Base-by-base conservation (phyloP, 1,140 invertebrate genomes). In the Drosophila nasuta region DNA sequence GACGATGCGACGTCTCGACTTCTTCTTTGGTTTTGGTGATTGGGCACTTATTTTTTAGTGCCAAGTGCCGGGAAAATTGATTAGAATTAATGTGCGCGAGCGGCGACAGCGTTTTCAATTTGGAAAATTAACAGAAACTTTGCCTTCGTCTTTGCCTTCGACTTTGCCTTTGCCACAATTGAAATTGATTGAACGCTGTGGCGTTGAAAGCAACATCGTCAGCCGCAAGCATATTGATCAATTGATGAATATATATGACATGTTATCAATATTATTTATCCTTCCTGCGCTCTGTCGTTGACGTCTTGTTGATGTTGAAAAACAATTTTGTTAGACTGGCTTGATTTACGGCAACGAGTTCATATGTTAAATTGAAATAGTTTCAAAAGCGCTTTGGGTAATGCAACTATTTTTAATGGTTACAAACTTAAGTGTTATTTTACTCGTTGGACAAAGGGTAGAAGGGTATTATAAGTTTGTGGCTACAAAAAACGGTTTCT, bases 41-140 rank as follows among this genome's bases (percentile, higher is more conserved):
- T 82, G 65, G 43, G 58, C 72, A 86, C 82, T 76, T 77, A 82
- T 74, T 79, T 82, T 79, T 79, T 69, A 87, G 79, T 79, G 82
- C 66, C 81, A 75, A 80, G 66, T 63, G 70, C 15, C 51, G 64
- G 56, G n/a, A 89, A 25, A 89, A 90, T 90, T 89, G 78, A 89
- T 89, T 89, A 85, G 72, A 89, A 89, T 81, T 89, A 85, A 85
- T 89, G 85, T 85, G 83, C 81, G 71, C 71, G 68, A 73, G 82
- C 70, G 65, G 64, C 78, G 76, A 71, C 82, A 77, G 83, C 67
- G 43, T 83, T 81, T 83, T 79, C 72, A 78, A 75, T 83, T 81
- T 75, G 59, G 58, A 65, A 77, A 75, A 75, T 77, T 74, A 77
- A 77, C 57, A 73, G 56, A 54, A 59, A 73, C 33, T 20, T 33